Base-by-base conservation (phyloP, 2,797 vertebrate genomes). In the Lutjanus argentimaculatus region DNA sequence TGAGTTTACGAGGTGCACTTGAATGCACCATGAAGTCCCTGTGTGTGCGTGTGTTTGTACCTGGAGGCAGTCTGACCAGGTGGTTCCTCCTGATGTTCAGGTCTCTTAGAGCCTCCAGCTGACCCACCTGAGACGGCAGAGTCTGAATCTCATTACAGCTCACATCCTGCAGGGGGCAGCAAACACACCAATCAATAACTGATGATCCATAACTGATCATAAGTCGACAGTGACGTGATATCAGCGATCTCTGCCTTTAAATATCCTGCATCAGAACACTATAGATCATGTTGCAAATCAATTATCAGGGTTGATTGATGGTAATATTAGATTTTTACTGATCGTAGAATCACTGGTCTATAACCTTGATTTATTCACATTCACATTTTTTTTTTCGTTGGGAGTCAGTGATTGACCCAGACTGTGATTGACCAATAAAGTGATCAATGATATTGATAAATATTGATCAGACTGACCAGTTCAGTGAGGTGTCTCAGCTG, bases 71-170 rank as follows among this genome's bases (percentile, higher is more conserved):
- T 62, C 58, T 93, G 65, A 97, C 91, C 92, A 99, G 95, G 92
- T 98, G 96, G 94, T 99, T 99, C 86, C 98, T 96, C 91, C 98
- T 96, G 83, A 99, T 95, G 87, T 99, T 99, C 65, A 99, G 95
- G 93, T 99, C 98, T 70, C 97, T 89, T 46, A 99, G 95, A 48
- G 95, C 92, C 87, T 98, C 97, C 88, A 99, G 91, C 87, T 93
- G 95, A 84, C 97, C 97, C 51, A 99, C 95, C 89, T 99, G 97
- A 16, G 96, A 93, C 61, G 98, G 98, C 83, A 99, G 88, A 68
- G 94, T 97, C 94, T 98, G 97, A 94, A 99, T 97, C 95, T 99
- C 98, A 85, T 99, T 99, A 91, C 98, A 99, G 95, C 98, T 99
- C 61, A 99, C 97, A 68, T 99, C 98, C 98, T 99, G 89, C 62